These are phyloP conservation scores for Nycteola revayana DNA, from an alignment of 2,888 invertebrate species.

Conservation along the genomic window DNA sequence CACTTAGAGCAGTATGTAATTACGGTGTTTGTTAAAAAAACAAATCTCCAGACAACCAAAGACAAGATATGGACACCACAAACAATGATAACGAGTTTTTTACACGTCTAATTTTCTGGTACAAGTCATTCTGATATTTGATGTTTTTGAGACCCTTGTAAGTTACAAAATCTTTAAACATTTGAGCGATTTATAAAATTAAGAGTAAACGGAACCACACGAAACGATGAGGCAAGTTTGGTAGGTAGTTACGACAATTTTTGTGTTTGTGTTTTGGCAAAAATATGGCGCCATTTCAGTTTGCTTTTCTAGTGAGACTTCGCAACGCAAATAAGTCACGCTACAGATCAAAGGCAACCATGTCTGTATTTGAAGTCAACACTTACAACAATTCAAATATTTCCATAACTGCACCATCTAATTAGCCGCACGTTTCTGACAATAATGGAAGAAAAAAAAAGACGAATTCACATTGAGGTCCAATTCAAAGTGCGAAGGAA, in stretches of 20 bases:
- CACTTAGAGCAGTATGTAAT: slow-evolving; percentile 7
- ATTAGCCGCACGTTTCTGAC: slow-evolving; percentile 48
- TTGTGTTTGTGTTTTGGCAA: too few relatives aligned
- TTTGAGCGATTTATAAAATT: too few relatives aligned
- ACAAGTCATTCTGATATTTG: slow-evolving; percentile 2
- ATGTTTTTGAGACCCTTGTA: too few relatives aligned
- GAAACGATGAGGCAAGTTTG: too few relatives aligned
- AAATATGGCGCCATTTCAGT: slow-evolving; percentile 11
- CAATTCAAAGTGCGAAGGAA: slow-evolving; percentile 57
- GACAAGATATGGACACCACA: not conserved
- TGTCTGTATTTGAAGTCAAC: slow-evolving; percentile 26
- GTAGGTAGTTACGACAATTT: too few relatives aligned
- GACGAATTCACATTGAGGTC: slow-evolving; percentile 55
- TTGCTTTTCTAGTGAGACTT: slow-evolving; percentile 27
- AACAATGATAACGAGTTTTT: slow-evolving; percentile 1
- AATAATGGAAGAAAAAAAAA: slow-evolving; percentile 42
- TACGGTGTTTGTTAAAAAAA: slow-evolving; percentile 13
- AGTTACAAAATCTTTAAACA: too few relatives aligned
- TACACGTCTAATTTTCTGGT: not conserved
- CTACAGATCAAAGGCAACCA: slow-evolving; percentile 25
- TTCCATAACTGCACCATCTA: slow-evolving; percentile 29
- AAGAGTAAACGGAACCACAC: too few relatives aligned
- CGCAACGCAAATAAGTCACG: slow-evolving; percentile 22
- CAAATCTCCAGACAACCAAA: slow-evolving; percentile 7
- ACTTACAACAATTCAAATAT: slow-evolving; percentile 32